Conservation (phyloP, 2,888 invertebrate genomes). For the Drosophila suboccidentalis region DNA sequence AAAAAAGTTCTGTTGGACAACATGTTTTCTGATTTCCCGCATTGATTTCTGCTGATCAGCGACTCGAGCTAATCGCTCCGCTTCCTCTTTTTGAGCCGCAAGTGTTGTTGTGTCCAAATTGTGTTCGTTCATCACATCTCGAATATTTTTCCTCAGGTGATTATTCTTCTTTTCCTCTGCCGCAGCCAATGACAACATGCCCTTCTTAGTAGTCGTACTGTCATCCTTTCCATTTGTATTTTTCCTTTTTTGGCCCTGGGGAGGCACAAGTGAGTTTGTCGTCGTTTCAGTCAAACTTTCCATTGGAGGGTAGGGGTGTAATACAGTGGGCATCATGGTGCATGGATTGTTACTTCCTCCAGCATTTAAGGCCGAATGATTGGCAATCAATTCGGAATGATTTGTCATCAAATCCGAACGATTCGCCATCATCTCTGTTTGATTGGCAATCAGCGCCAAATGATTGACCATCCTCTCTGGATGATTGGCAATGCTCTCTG, state of each 20-base stretch:
- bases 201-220: constrained; percentile 55
- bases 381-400: constrained; percentile 15
- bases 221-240: constrained; percentile 59
- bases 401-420: constrained; percentile 17
- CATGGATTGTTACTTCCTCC: constrained; percentile 22
- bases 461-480: constrained; percentile 21
- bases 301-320: constrained; percentile 32
- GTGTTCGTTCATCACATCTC: constrained; percentile 97
- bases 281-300: constrained; percentile 32
- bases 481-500: constrained; percentile 15
- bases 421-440: constrained; percentile 21
- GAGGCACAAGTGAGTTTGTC: constrained; percentile 24
- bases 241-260: constrained; percentile 52
- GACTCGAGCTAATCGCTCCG: constrained; percentile 93
- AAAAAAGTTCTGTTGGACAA: constrained; percentile 88
- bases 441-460: constrained; percentile 20
- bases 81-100: constrained; percentile 96
- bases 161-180: constrained; percentile 82
- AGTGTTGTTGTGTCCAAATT: constrained; percentile 96
- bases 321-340: constrained; percentile 37
- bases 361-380: constrained; percentile 18
- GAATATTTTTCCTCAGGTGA: constrained; percentile 93
- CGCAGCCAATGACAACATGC: constrained; percentile 29
- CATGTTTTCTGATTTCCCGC: constrained; percentile 93
- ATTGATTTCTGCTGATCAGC: constrained; percentile 94